phyloP scores from a whole-genome alignment of 1,140 invertebrate genomes.

The Hylaeus volcanicus region DNA sequence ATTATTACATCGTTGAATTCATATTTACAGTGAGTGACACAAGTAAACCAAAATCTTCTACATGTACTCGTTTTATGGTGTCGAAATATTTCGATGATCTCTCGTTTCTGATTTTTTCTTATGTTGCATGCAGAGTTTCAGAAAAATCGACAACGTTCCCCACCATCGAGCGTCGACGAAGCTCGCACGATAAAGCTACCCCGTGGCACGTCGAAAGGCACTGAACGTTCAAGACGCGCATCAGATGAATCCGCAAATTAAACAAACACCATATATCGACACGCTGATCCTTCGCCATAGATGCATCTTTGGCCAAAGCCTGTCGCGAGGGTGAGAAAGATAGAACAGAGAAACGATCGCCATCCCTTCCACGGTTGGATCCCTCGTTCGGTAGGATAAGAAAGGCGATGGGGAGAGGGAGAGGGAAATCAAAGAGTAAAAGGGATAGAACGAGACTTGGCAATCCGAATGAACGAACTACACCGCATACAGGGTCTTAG shows the following conservation, averaged over 20 bases:
- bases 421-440: slow-evolving; percentile 29
- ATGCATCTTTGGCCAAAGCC: slow-evolving; percentile 28
- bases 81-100: too few species aligned
- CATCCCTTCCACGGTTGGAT: background rate
- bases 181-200: background rate
- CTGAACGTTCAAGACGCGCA: slow-evolving; percentile 32
- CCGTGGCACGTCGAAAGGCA: slow-evolving; percentile 35
- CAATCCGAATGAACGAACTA: slow-evolving; percentile 69
- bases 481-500: slow-evolving; percentile 70
- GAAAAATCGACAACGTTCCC: too few species aligned
- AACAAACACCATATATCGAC: slow-evolving; percentile 77
- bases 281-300: slow-evolving; percentile 69
- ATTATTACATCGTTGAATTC: background rate
- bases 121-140: too few species aligned
- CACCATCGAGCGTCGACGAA: background rate
- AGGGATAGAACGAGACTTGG: slow-evolving; percentile 57
- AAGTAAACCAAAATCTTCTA: background rate
- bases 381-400: slow-evolving; percentile 42
- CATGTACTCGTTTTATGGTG: too few species aligned
- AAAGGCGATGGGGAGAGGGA: slow-evolving; percentile 23
- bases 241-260: slow-evolving; percentile 72
- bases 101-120: too few species aligned
- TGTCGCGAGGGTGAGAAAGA: slow-evolving; percentile 51
- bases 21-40: background rate
- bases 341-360: slow-evolving; percentile 50